Conservation (phyloP, 2,797 vertebrate genomes). For the Liasis olivaceus region DNA sequence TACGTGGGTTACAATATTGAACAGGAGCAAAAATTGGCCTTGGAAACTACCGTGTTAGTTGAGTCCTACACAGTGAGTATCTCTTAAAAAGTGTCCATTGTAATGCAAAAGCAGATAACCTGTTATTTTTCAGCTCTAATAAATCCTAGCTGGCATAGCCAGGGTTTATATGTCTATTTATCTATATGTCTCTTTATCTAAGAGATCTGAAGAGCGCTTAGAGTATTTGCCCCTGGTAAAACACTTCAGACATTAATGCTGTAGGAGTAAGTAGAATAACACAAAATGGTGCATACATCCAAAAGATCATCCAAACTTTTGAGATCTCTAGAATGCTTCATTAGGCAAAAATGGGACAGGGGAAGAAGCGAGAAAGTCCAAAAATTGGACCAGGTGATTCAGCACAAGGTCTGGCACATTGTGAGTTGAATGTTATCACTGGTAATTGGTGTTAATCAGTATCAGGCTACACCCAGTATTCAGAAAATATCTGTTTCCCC, state of each 20-base stretch:
- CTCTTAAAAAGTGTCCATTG: not conserved
- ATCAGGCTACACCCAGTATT: not conserved
- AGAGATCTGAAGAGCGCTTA: not conserved
- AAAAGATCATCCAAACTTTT: not conserved
- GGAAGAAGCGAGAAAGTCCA: not conserved
- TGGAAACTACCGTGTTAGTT: slow-evolving; percentile 89
- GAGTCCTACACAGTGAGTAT: slow-evolving; percentile 87
- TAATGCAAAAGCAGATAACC: not conserved
- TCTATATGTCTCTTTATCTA: not conserved
- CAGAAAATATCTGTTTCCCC: not conserved
- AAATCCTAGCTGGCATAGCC: not conserved
- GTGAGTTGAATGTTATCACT: not conserved
- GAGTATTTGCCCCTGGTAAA: not conserved
- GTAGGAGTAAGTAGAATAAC: not conserved
- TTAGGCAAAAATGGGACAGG: not conserved
- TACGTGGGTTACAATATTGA: slow-evolving; percentile 92
- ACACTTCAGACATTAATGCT: not conserved
- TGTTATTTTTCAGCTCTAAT: not conserved
- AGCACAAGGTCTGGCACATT: not conserved
- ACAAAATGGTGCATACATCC: not conserved
- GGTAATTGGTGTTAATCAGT: not conserved
- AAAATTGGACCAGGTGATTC: not conserved
- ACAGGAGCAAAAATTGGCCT: slow-evolving; percentile 88
- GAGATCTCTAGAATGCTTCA: not conserved
- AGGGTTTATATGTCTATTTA: not conserved